Evolutionary conservation across 2,797 vertebrate genomes (phyloP).

Genomic region (Sorex maritimensis): DNA sequence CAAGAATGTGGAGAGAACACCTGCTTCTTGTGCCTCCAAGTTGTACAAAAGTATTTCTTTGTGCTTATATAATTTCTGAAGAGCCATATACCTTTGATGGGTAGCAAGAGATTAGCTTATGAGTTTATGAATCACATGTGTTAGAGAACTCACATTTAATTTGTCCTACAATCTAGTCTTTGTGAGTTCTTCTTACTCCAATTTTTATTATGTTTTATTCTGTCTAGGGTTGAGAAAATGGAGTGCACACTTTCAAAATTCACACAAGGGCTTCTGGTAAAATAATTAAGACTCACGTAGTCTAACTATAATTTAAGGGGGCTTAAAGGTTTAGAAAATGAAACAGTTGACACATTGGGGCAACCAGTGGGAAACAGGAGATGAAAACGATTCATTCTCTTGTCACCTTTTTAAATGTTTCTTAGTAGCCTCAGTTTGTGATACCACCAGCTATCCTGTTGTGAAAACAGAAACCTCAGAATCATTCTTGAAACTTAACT

Average conservation of each 20-base stretch:
- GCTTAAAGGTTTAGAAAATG: background rate
- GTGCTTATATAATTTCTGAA: background rate
- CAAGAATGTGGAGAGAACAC: background rate
- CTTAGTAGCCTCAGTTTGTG: background rate
- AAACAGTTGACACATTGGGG: accelerated
- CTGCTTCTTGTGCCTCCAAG: background rate
- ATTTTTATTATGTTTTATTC: background rate
- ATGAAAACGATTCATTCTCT: too few species aligned
- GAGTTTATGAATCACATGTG: background rate
- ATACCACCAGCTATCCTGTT: background rate
- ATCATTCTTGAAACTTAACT: background rate
- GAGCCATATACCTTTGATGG: background rate
- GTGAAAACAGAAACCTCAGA: background rate
- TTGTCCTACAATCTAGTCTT: background rate
- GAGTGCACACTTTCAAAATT: background rate
- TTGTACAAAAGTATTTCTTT: background rate
- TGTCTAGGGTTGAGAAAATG: background rate
- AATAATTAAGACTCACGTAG: background rate
- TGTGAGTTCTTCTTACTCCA: background rate
- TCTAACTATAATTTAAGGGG: background rate
- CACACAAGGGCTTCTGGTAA: background rate
- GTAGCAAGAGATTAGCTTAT: background rate
- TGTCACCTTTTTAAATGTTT: too few species aligned
- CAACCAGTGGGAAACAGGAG: background rate
- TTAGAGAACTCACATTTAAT: background rate